A percentile compares a stretch with the other conserved stretches of the same genome.
These are phyloP conservation scores for Heliconius hortense DNA, from an alignment of 2,888 invertebrate species.

Conservation along the genomic window DNA sequence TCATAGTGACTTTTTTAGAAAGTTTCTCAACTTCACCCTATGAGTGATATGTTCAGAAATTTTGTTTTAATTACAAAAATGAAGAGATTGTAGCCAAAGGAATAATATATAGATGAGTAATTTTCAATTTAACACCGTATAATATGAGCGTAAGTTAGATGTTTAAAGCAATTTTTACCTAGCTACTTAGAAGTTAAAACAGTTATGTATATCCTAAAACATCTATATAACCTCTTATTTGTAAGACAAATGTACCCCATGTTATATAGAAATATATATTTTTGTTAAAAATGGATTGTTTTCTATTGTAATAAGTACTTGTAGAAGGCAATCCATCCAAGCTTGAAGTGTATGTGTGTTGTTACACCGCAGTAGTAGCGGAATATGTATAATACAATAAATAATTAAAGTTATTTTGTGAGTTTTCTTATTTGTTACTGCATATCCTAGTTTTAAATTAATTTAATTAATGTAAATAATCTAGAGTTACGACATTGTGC, in stretches of 20 bases:
- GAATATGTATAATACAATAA: conserved; percentile 64
- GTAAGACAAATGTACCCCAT: conserved; percentile 36
- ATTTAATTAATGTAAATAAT: neutral
- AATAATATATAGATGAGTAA: neutral
- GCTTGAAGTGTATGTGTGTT: conserved; percentile 70
- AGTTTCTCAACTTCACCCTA: conserved; percentile 11
- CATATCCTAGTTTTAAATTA: neutral
- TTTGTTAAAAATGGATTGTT: conserved; percentile 68
- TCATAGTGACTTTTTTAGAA: conserved; percentile 11
- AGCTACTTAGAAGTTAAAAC: conserved; percentile 24
- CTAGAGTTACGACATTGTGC: too few species aligned
- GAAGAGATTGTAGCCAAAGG: neutral
- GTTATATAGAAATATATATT: conserved; percentile 57
- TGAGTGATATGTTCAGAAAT: conserved; percentile 7
- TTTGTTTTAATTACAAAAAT: neutral
- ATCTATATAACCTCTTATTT: conserved; percentile 32
- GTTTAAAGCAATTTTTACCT: conserved; percentile 25
- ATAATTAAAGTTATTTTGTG: conserved; percentile 55
- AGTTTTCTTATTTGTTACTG: conserved; percentile 47
- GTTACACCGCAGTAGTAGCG: conserved; percentile 68
- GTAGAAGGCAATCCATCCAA: conserved; percentile 51
- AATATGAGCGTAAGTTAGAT: conserved; percentile 7
- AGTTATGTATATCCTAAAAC: conserved; percentile 13
- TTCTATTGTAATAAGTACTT: conserved; percentile 46
- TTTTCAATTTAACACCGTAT: conserved; percentile 1